Conservation (phyloP, 2,113 vertebrate genomes). For the Chaenogobius annularis region DNA sequence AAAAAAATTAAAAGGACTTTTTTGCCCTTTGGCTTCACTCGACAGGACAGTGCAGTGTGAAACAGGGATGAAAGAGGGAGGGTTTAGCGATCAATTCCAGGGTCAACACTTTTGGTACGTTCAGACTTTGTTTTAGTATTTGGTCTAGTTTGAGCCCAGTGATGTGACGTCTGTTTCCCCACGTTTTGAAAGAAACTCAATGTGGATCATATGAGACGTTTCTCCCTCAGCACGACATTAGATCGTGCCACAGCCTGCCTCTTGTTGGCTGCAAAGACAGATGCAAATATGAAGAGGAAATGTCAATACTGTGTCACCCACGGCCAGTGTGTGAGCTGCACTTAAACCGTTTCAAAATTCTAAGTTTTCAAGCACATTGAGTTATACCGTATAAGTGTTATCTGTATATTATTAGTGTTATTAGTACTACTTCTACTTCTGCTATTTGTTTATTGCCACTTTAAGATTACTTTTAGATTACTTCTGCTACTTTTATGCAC, state of each 20-base stretch:
- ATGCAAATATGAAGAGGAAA: constrained; percentile 3
- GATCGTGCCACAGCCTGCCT: constrained; percentile 5
- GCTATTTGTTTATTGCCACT: no score
- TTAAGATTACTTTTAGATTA: not conserved
- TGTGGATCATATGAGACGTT: not conserved
- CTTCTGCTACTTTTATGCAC: not conserved
- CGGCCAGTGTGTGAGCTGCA: not conserved
- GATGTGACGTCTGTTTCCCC: no score
- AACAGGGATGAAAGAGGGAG: no score
- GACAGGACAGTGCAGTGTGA: no score
- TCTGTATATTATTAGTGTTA: no score
- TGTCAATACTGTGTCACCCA: not conserved
- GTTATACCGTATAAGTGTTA: not conserved
- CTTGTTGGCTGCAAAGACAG: not conserved
- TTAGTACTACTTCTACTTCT: no score
- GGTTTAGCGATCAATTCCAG: no score
- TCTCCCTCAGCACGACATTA: constrained; percentile 3
- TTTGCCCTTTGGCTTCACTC: no score
- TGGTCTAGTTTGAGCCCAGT: no score
- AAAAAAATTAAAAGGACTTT: no score
- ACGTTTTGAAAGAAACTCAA: not conserved
- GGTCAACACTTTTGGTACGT: no score
- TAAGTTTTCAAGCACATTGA: not conserved
- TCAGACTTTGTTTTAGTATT: no score
- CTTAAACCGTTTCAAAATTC: not conserved